Evolutionary conservation across 2,797 vertebrate genomes (phyloP), one percentile per base, ranked within the genome.

Genomic region (Brachyrhaphis roseni): DNA sequence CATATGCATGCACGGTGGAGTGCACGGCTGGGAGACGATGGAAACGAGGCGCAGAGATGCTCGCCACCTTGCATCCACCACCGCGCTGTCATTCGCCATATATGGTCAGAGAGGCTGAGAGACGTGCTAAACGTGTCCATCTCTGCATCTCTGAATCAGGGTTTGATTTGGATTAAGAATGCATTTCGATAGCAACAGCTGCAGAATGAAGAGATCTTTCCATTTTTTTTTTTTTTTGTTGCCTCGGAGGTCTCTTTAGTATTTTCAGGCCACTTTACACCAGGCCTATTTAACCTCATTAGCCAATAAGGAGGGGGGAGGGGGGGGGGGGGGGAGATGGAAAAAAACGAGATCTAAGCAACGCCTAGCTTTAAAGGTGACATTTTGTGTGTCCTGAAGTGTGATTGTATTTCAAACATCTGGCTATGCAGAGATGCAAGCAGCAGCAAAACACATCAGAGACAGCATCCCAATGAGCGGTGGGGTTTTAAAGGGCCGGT

Each of bases 381-480:
- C 45, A 10, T 73, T 74, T 26, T 70, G 59, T 78, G 28, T 76
- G 51, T 47, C 34, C 18, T 78, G n/a, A 62, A 51, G 76, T 62
- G 72, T 72, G 78, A 71, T 83, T 66, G 66, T 78, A 41, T 88
- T 79, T 12, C 49, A 66, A 74, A 83, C 78, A 80, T 53, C 75
- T 59, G 78, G 74, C 64, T 45, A 51, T 83, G 84, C 84, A 80
- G 78, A 72, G 66, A 72, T 87, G 84, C 73, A 86, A 87, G 87
- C 88, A 90, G 90, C 89, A 91, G 89, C 90, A 90, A 91, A 72
- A 77, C 82, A 88, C 87, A 88, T 90, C 84, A 88, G 91, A 89
- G 86, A 90, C 90, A 88, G 90, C 88, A 91, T 92, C 90, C 84
- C 90, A 85, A 90, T 91, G 86, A 88, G 86, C 75, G 36, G 64